Evolutionary conservation across 2,797 vertebrate species (phyloP).

Genomic region (Acanthiza pusilla): DNA sequence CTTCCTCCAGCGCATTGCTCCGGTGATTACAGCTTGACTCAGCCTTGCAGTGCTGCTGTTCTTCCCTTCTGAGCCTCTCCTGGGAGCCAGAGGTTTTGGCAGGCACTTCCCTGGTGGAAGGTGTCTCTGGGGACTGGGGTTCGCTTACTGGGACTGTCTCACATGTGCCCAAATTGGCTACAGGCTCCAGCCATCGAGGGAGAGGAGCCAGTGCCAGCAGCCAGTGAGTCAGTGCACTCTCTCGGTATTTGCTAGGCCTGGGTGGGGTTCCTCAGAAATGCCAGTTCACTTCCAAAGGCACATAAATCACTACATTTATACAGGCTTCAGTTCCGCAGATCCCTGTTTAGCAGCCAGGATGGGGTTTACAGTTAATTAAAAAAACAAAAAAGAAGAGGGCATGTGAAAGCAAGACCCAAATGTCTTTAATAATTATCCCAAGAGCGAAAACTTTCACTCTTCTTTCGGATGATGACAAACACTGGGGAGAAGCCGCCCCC

Average conservation of each 20-base stretch:
- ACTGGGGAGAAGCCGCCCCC: not conserved
- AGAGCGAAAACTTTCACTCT: constrained; percentile 24
- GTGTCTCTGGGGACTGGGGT: not conserved
- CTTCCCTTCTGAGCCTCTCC: constrained; percentile 33
- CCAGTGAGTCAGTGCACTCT: constrained; percentile 1
- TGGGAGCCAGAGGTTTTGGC: constrained; percentile 24
- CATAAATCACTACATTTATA: not conserved
- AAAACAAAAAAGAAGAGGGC: not conserved
- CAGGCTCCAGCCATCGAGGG: not conserved
- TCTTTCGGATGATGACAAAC: not conserved
- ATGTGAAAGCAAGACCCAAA: constrained; percentile 27
- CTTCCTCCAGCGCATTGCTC: not conserved
- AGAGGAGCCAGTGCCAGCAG: not conserved
- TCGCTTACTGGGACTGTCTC: not conserved
- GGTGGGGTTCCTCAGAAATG: constrained; percentile 43
- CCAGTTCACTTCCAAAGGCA: constrained; percentile 13
- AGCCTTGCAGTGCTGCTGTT: constrained; percentile 22
- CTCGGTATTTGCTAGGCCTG: not conserved
- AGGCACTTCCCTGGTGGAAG: not conserved
- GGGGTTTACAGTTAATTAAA: not conserved
- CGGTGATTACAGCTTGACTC: constrained; percentile 39
- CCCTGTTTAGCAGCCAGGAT: not conserved
- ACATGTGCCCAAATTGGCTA: not conserved
- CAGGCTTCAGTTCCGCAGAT: not conserved
- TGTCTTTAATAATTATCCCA: not conserved